Percentiles rank a stretch among this genome's conserved stretches.
Conservation (phyloP, 1,140 invertebrate species). For the Drosophila neocordata region DNA sequence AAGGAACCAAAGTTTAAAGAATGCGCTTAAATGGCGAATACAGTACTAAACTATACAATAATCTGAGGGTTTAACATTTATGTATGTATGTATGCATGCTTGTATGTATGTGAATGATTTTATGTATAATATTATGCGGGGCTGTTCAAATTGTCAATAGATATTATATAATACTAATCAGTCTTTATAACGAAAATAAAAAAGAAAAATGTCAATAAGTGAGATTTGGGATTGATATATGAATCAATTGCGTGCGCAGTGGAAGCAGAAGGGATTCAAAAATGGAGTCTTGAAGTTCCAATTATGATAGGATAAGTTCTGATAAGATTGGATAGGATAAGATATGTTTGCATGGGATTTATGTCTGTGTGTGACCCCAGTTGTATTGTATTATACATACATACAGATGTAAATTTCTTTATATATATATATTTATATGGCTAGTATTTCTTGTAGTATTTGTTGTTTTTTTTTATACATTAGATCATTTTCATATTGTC, state of each 20-base stretch:
- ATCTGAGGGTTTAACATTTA: conserved; percentile 11
- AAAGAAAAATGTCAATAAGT: conserved; percentile 28
- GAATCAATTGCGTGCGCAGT: conserved; percentile 26
- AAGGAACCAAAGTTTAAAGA: conserved; percentile 67
- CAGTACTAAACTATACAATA: conserved; percentile 40
- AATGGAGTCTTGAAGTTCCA: conserved; percentile 1
- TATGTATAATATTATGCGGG: conserved; percentile 18
- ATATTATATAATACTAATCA: conserved; percentile 71
- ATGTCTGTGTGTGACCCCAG: conserved; percentile 47
- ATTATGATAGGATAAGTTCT: conserved; percentile 1
- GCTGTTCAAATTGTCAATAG: conserved; percentile 10
- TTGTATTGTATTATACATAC: conserved; percentile 59
- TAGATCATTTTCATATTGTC: conserved; percentile 45
- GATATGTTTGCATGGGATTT: conserved; percentile 44
- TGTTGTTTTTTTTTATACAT: conserved; percentile 74
- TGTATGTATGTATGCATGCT: conserved; percentile 1
- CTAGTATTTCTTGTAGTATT: conserved; percentile 3
- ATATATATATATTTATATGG: conserved; percentile 7
- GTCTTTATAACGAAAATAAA: conserved; percentile 75
- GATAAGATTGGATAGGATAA: neutral
- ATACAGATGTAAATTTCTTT: conserved; percentile 3
- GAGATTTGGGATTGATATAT: conserved; percentile 21
- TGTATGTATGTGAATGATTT: conserved; percentile 4
- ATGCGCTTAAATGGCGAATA: conserved; percentile 30
- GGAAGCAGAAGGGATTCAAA: conserved; percentile 42